These are phyloP conservation scores for Druon quercuslanigerum DNA, from an alignment of 1,140 invertebrate genomes.

Conservation along the genomic window DNA sequence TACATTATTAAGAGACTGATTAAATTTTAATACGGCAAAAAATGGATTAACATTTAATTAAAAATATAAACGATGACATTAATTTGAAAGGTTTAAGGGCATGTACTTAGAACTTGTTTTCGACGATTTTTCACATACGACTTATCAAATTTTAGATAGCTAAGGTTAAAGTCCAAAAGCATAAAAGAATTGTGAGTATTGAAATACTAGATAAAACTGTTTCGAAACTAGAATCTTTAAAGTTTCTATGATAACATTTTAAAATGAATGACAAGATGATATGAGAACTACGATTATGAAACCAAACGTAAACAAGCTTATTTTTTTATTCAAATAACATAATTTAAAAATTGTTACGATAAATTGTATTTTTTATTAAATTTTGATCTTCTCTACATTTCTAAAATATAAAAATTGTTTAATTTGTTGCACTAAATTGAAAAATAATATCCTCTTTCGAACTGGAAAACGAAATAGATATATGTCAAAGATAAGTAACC, in stretches of 20 bases:
- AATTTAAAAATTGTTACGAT: too few relatives aligned
- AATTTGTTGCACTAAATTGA: too few relatives aligned
- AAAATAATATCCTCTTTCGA: too few relatives aligned
- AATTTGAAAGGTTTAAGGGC: not conserved
- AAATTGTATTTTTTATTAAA: too few relatives aligned
- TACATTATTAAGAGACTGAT: too few relatives aligned
- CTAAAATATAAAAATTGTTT: too few relatives aligned
- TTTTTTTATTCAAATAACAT: too few relatives aligned
- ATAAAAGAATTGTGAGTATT: constrained; percentile 9
- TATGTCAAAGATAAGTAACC: not conserved
- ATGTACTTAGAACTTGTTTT: constrained; percentile 18
- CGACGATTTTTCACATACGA: constrained; percentile 10
- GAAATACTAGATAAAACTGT: constrained; percentile 9
- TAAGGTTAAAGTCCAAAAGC: constrained; percentile 12
- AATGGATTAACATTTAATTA: not conserved
- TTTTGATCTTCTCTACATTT: too few relatives aligned
- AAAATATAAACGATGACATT: not conserved
- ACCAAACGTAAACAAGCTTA: too few relatives aligned
- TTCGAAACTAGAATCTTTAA: constrained; percentile 20
- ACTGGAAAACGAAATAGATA: not conserved
- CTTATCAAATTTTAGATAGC: constrained; percentile 25
- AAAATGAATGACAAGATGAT: too few relatives aligned
- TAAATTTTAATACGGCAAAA: too few relatives aligned
- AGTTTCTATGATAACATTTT: not conserved
- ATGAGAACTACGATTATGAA: too few relatives aligned